Conservation (phyloP, 2,888 invertebrate genomes). For the Drosophila koepferae region DNA sequence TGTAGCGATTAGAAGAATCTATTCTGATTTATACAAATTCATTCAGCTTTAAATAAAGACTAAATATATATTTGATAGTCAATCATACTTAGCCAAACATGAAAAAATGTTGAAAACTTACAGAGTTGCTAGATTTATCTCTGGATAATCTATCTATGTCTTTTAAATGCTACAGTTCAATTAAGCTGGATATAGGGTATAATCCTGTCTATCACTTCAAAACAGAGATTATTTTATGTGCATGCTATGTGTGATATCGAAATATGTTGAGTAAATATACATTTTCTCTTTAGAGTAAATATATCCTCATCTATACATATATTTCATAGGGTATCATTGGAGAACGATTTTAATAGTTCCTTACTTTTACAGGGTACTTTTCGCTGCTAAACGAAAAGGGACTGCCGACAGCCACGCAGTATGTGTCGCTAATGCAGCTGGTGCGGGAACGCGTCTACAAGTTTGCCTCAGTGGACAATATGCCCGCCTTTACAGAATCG, state of each 20-base stretch:
- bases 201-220: too few species aligned
- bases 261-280: too few species aligned
- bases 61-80: background rate
- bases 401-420: slow-evolving; percentile 88
- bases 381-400: slow-evolving; percentile 89
- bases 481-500: slow-evolving; percentile 85
- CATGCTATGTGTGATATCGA: too few species aligned
- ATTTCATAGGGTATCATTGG: background rate
- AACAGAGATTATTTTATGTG: too few species aligned
- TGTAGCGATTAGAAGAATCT: background rate
- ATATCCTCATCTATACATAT: background rate
- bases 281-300: background rate
- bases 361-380: slow-evolving; percentile 88
- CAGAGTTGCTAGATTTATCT: too few species aligned
- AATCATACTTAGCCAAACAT: too few species aligned
- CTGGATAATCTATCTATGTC: too few species aligned
- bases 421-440: slow-evolving; percentile 88
- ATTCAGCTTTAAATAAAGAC: too few species aligned
- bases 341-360: background rate
- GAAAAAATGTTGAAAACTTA: too few species aligned
- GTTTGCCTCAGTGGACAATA: slow-evolving; percentile 85
- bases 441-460: slow-evolving; percentile 88
- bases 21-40: background rate
- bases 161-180: too few species aligned
- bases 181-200: too few species aligned